Evolutionary conservation across 2,113 vertebrate genomes (phyloP).

Genomic region (Phylloscopus trochiloides): DNA sequence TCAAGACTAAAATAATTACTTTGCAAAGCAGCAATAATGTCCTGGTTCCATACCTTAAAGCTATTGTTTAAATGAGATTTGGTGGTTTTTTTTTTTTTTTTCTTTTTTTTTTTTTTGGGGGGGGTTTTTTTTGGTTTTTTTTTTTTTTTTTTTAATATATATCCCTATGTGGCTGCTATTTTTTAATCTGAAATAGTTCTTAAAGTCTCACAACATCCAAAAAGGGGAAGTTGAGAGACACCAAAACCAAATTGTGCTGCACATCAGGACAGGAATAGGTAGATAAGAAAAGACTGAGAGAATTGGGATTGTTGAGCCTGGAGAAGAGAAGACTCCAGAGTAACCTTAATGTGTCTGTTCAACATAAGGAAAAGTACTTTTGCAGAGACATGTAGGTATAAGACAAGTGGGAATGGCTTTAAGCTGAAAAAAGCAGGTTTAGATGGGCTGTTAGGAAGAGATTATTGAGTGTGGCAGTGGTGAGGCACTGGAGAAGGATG

Average conservation of each 20-base stretch:
- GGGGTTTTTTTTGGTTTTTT: too few relatives aligned
- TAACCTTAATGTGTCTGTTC: not conserved
- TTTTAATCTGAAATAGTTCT: not conserved
- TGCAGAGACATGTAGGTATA: not conserved
- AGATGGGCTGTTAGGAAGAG: not conserved
- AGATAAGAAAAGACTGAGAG: not conserved
- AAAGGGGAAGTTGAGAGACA: not conserved
- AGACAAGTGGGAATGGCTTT: not conserved
- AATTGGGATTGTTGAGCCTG: not conserved
- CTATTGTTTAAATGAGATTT: not conserved
- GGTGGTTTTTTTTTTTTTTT: not conserved
- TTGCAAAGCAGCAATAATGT: not conserved
- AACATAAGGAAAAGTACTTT: not conserved
- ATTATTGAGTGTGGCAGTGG: not conserved
- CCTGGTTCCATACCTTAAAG: not conserved
- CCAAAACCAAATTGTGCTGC: not conserved
- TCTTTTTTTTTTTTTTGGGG: too few relatives aligned
- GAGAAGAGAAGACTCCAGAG: not conserved
- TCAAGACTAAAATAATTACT: not conserved
- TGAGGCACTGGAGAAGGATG: not conserved
- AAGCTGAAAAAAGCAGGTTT: not conserved
- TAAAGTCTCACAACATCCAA: not conserved
- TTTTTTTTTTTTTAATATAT: not conserved
- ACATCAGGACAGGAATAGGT: not conserved
- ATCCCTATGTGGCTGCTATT: not conserved